Evolutionary conservation across 1,140 invertebrate species (phyloP), one percentile per base, ranked within the genome.

Genomic region (Drosophila pseudoananassae): DNA sequence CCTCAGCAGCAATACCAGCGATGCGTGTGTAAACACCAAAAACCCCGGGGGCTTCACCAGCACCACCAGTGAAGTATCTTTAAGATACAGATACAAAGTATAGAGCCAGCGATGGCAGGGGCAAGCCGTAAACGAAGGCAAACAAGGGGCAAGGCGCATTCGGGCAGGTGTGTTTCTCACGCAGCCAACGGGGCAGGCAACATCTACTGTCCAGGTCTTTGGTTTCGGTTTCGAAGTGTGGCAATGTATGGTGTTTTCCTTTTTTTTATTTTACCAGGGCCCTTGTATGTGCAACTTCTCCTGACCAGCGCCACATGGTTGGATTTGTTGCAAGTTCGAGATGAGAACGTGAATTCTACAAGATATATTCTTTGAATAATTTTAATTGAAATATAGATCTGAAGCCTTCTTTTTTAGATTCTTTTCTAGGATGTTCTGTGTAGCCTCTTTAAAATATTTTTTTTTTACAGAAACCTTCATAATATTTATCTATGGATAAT

Each of bases 141-240:
- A 25, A 14, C 49, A 7, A 54, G 38, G 7, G 47, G 12, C 9
- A 27, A 33, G 57, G 25, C 15, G 27, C 27, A 33, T 3, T 66
- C 63, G 54, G 78, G 84, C 85, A 90, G 85, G 85, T 90, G 80
- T 90, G 85, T 90, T 90, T 90, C 85, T 90, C 85, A 90, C 85
- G 85, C 85, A 89, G 73, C 63, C 52, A 52, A 66, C 53, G 66
- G 72, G 63, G 70, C 47, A 70, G 57, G 27, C 66, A 56, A 58
- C 61, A 40, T 54, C 68, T 66, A 46, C 20, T 66, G 60, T 55
- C 43, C 65, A 23, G 50, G 65, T 51, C 43, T 55, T 47, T 68
- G 78, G 78, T 76, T 78, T 73, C 78, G 60, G 54, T 81, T 82
- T 60, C 80, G 64, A 84, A 79, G 79, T 83, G 79, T 83, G 79